Evolutionary conservation across 2,888 invertebrate species (phyloP).

Genomic region (Agonopterix arenella): DNA sequence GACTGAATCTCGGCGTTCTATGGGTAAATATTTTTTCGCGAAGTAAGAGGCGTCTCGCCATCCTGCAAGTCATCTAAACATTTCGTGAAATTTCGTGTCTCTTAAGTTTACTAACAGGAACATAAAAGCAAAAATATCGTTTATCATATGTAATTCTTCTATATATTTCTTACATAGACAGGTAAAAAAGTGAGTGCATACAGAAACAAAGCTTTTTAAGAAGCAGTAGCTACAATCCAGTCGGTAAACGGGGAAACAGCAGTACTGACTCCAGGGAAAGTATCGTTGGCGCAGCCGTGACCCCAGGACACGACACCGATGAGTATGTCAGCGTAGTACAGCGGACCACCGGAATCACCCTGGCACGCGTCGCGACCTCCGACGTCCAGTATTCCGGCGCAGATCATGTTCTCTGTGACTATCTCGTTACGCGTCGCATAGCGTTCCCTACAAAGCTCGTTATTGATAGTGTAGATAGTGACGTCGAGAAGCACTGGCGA

Average conservation of each 20-base stretch:
- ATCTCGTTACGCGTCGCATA: slow-evolving; percentile 24
- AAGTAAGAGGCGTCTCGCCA: too few relatives aligned
- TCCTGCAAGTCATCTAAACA: too few relatives aligned
- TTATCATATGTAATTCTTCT: too few relatives aligned
- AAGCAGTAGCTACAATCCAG: slow-evolving; percentile 34
- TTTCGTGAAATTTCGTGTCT: too few relatives aligned
- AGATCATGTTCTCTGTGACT: slow-evolving; percentile 38
- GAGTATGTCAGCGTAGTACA: slow-evolving; percentile 43
- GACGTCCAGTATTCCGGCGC: slow-evolving; percentile 25
- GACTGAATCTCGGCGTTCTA: too few relatives aligned
- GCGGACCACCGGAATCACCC: slow-evolving; percentile 65
- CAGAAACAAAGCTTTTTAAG: slow-evolving; percentile 3
- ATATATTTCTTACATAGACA: too few relatives aligned
- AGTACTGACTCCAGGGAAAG: slow-evolving; percentile 65
- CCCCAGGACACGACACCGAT: slow-evolving; percentile 70
- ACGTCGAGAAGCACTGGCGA: slow-evolving; percentile 30
- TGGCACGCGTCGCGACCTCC: slow-evolving; percentile 17
- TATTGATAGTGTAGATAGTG: slow-evolving; percentile 39
- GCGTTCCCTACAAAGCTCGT: slow-evolving; percentile 28
- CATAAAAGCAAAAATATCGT: too few relatives aligned
- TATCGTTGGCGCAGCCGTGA: slow-evolving; percentile 53
- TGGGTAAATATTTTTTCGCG: too few relatives aligned
- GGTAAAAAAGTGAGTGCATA: too few relatives aligned
- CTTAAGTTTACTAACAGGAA: too few relatives aligned
- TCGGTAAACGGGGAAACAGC: slow-evolving; percentile 41